These are phyloP conservation scores for Thaumetopoea pityocampa DNA, from an alignment of 1,140 invertebrate species.

Conservation along the genomic window DNA sequence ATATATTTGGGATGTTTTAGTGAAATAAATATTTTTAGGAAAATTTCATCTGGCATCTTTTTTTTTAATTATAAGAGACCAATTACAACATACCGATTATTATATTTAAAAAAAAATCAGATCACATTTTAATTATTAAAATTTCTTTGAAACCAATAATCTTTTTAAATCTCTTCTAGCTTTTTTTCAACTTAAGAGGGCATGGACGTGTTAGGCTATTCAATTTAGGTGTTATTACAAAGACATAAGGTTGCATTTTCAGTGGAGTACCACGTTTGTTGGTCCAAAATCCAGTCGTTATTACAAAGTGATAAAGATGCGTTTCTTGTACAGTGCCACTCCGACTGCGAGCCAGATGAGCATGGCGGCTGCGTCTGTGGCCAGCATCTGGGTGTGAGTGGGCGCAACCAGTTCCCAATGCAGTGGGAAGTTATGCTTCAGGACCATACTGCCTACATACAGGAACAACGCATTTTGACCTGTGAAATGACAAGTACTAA, in stretches of 20 bases:
- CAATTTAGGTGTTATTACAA: slow-evolving; percentile 2
- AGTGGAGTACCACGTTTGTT: not conserved
- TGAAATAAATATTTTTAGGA: too few relatives aligned
- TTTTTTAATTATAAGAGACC: too few relatives aligned
- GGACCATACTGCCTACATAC: slow-evolving; percentile 87
- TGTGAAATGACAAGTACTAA: slow-evolving; percentile 20
- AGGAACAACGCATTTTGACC: slow-evolving; percentile 90
- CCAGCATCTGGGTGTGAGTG: slow-evolving; percentile 81
- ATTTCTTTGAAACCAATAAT: too few relatives aligned
- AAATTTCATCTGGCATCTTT: too few relatives aligned
- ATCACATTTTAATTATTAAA: too few relatives aligned
- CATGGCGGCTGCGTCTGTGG: slow-evolving; percentile 85
- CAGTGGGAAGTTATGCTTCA: slow-evolving; percentile 86
- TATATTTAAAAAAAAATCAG: too few relatives aligned
- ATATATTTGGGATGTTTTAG: too few relatives aligned
- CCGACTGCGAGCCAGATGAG: slow-evolving; percentile 85
- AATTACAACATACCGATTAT: too few relatives aligned
- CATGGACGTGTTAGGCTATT: too few relatives aligned
- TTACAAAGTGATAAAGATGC: slow-evolving; percentile 83
- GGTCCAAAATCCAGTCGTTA: slow-evolving; percentile 7
- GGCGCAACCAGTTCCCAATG: slow-evolving; percentile 80
- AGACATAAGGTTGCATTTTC: not conserved
- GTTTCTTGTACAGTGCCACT: slow-evolving; percentile 83
- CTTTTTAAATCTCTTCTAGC: too few relatives aligned
- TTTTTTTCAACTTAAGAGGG: not conserved